phyloP scores from a whole-genome alignment of 2,888 invertebrate genomes.

The Lagria hirta region DNA sequence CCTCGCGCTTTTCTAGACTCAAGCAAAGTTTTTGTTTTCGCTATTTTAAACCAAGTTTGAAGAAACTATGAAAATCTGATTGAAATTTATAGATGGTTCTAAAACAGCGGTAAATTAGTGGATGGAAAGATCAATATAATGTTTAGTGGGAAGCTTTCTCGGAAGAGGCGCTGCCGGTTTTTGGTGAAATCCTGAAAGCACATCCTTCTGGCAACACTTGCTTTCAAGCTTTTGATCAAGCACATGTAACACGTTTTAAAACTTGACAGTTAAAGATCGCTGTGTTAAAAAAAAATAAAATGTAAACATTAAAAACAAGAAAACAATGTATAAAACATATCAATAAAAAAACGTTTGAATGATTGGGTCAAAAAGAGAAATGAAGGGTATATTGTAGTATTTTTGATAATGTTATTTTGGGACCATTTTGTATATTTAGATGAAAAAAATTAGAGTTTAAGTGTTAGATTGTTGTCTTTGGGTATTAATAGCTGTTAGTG shows the following conservation, averaged over 20 bases:
- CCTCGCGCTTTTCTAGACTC: no score
- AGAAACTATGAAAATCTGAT: no score
- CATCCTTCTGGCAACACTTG: slow-evolving; percentile 29
- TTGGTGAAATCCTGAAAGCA: slow-evolving; percentile 27
- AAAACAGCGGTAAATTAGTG: no score
- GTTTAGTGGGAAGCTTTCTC: slow-evolving; percentile 16
- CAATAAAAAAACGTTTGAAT: slow-evolving; percentile 18
- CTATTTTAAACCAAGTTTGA: no score
- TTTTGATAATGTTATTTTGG: slow-evolving; percentile 46
- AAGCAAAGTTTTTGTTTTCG: no score
- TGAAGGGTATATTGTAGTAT: slow-evolving; percentile 42
- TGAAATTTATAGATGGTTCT: no score
- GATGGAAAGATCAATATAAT: slow-evolving; percentile 25
- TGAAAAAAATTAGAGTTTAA: slow-evolving; percentile 38
- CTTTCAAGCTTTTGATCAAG: slow-evolving; percentile 29
- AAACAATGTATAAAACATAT: slow-evolving; percentile 23
- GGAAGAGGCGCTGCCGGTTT: slow-evolving; percentile 27
- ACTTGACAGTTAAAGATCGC: slow-evolving; percentile 32
- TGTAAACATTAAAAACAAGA: slow-evolving; percentile 29
- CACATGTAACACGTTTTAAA: slow-evolving; percentile 30
- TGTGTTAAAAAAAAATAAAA: slow-evolving; percentile 32
- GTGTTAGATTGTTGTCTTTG: slow-evolving; percentile 41
- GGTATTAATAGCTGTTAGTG: slow-evolving; percentile 37
- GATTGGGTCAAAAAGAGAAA: slow-evolving; percentile 28
- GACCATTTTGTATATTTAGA: slow-evolving; percentile 40